Evolutionary conservation across 2,113 vertebrate genomes (phyloP), one percentile per base, ranked within the genome.

Genomic region (Scomber japonicus): DNA sequence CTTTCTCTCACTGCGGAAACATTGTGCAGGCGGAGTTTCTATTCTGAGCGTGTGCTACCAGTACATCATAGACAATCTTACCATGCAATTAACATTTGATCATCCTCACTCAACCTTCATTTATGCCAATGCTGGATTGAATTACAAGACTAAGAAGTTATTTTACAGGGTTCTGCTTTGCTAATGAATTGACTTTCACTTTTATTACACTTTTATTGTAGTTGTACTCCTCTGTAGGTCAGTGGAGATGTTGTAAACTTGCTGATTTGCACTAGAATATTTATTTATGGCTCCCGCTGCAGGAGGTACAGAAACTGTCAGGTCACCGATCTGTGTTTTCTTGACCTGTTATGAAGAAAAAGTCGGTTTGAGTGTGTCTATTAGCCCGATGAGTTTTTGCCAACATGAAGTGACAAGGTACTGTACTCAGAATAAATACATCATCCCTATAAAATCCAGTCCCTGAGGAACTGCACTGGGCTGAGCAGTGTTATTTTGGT

Each of bases 11-110:
- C 45, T 66, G 13, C 31, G 66, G 70, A 53, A 46, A 71, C 48
- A 54, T 11, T 69, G 62, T 27, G 19, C 54, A 80, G 71, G 16
- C 27, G 44, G 50, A 9, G 46, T 67, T 71, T 77, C 67, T 82
- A 75, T 79, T 84, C 46, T 76, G 24, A 80, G 75, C 59, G 12
- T 40, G 9, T 21, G 15, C 21, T 57, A 64, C 9, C 46, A 40
- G 44, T 45, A 30, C 48, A 19, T 30, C 51, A 54, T 54, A 13
- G 35, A 40, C 35, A 40, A 40, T 40, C 6, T 40, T 40, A 9
- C 35, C 17, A 30, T 30, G 12, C 27, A 62, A 63, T 84, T 51
- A 75, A 53, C 53, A 73, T 73, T 65, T 60, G 10, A 61, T 19
- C 60, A 51, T 55, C 56, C 17, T 50, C 60, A 60, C 59, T 84